Evolutionary conservation across 2,888 invertebrate genomes (phyloP), one percentile per base, ranked within the genome.

Genomic region (Hecatera dysodea): DNA sequence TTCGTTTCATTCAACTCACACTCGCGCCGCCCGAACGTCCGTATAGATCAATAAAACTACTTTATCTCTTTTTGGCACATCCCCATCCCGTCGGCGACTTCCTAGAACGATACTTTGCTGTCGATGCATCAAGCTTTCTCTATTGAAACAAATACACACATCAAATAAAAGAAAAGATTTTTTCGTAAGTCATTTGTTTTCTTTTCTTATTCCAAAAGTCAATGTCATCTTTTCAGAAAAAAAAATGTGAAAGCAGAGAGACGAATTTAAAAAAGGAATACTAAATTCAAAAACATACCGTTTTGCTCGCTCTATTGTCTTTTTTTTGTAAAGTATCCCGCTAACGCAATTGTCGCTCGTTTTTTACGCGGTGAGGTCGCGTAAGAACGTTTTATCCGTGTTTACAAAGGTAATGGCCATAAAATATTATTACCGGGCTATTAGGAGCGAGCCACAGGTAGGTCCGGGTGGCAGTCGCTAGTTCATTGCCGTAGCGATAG

Each of bases 11-110:
- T 95, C 95, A 95, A 95, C 96, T 95, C 95, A 94, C 95, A 96
- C 95, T 95, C 93, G 94, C 93, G 91, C 93, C 91, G 88, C 94
- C 93, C 92, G 94, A 95, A 95, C 94, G 95, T 96, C 95, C 95
- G 95, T 95, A 94, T 96, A 96, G 96, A 96, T 96, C 96, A 96
- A 96, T 96, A 96, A 96, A 96, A 96, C 96, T 96, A 96, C 96
- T 96, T 96, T 96, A 96, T 96, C 96, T 96, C 96, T 96, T 96
- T 96, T 96, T 96, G 96, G 96, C 96, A 96, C 96, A 95, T 96
- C 95, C 96, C 94, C 94, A 93, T 94, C 93, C 93, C 93, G 93
- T 92, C 92, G 92, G 89, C 91, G 92, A 93, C 93, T 95, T 95
- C 95, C 94, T 93, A 92, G 93, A 94, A 94, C 90, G 93, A 93